Percentiles rank a stretch among this genome's conserved stretches.
These are phyloP conservation scores for Drosophila grimshawi DNA, from an alignment of 1,140 invertebrate genomes.

Conservation along the genomic window DNA sequence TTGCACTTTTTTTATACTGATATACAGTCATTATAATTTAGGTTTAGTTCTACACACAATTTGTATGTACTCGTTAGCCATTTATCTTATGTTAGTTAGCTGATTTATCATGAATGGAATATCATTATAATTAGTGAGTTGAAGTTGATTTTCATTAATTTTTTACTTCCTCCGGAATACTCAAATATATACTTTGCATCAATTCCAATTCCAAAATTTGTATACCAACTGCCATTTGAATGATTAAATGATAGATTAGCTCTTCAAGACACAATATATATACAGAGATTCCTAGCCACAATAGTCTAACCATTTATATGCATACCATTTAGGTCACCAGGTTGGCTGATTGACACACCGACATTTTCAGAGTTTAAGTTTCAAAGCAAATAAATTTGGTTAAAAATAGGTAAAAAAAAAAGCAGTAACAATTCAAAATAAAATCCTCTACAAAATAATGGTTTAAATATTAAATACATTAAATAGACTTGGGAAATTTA, in stretches of 20 bases:
- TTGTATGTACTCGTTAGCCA: constrained; percentile 48
- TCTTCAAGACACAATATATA: constrained; percentile 3
- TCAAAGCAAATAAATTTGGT: constrained; percentile 17
- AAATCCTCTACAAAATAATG: constrained; percentile 30
- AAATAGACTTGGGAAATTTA: constrained; percentile 35
- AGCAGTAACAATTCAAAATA: constrained; percentile 11
- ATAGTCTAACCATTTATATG: constrained; percentile 45
- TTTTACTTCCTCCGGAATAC: constrained; percentile 40
- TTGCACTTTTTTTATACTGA: constrained; percentile 51
- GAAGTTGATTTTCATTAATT: constrained; percentile 12
- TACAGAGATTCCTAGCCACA: constrained; percentile 39
- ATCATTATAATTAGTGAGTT: constrained; percentile 1
- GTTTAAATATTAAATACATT: constrained; percentile 36
- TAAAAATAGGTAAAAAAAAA: constrained; percentile 31
- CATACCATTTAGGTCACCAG: not conserved
- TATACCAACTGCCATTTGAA: constrained; percentile 29
- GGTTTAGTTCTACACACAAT: constrained; percentile 27
- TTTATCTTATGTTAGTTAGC: constrained; percentile 26
- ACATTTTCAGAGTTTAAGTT: constrained; percentile 15
- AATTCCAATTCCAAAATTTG: constrained; percentile 28
- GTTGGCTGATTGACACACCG: not conserved
- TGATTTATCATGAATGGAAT: constrained; percentile 1
- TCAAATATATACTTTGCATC: constrained; percentile 24
- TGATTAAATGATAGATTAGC: constrained; percentile 9
- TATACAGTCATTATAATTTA: constrained; percentile 67